Conservation (phyloP, 2,888 invertebrate genomes). For the Drosophila neotestacea region DNA sequence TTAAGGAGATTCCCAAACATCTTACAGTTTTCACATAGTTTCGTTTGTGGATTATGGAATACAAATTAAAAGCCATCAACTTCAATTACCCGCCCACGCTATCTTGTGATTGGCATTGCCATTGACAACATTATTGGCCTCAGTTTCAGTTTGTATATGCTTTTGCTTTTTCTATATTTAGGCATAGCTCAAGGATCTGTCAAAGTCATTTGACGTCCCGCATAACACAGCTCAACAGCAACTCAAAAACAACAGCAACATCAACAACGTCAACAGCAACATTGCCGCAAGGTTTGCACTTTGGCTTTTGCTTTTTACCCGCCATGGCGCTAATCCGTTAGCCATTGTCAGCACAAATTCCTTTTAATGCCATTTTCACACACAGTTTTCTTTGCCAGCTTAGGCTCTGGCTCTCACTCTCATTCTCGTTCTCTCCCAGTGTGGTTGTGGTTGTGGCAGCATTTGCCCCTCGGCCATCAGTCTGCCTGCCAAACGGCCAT, state of each 20-base stretch:
- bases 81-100: conserved; percentile 16
- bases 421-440: conserved; percentile 3
- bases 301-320: conserved; percentile 46
- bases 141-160: conserved; percentile 26
- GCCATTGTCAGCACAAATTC: conserved; percentile 76
- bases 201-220: conserved; percentile 48
- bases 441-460: conserved; percentile 16
- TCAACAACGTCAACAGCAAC: conserved; percentile 6
- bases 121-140: conserved; percentile 53
- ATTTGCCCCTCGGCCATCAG: conserved; percentile 38
- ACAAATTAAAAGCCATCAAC: conserved; percentile 20
- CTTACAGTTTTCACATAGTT: neutral
- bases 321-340: conserved; percentile 63
- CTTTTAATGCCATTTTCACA: conserved; percentile 67
- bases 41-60: neutral
- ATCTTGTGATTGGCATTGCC: conserved; percentile 40
- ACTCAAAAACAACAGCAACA: conserved; percentile 9
- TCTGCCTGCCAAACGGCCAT: conserved; percentile 53
- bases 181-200: conserved; percentile 67
- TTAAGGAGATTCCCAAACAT: neutral
- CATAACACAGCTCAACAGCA: conserved; percentile 50
- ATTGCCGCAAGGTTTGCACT: conserved; percentile 47
- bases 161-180: conserved; percentile 22
- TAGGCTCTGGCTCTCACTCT: conserved; percentile 15
- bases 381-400: conserved; percentile 48